These are phyloP conservation scores for Pollenia angustigena DNA, from an alignment of 2,888 invertebrate species.

Conservation along the genomic window DNA sequence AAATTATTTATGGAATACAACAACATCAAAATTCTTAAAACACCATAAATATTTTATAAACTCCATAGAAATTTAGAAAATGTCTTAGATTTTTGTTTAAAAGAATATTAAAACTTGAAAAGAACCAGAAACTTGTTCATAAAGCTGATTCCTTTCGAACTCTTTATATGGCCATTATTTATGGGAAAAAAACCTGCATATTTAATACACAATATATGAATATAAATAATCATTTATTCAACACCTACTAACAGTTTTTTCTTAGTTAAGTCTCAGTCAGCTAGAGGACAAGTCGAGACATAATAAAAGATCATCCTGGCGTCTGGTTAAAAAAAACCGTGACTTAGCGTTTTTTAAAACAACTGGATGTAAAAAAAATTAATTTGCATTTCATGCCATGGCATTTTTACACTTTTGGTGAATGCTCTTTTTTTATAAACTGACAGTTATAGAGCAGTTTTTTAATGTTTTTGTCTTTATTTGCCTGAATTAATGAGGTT, in stretches of 20 bases:
- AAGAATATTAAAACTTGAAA: background rate
- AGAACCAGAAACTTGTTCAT: conserved; percentile 38
- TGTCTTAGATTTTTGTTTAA: conserved; percentile 5
- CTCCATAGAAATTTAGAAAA: conserved; percentile 7
- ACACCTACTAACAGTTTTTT: conserved; percentile 60
- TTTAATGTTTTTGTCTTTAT: background rate
- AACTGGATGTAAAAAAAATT: conserved; percentile 18
- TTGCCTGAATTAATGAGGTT: conserved; percentile 43
- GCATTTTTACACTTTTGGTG: background rate
- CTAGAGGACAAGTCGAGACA: conserved; percentile 36
- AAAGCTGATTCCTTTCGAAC: conserved; percentile 6
- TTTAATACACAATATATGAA: conserved; percentile 20
- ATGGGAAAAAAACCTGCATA: conserved; percentile 25
- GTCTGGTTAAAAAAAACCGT: conserved; percentile 54
- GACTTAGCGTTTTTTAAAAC: conserved; percentile 35
- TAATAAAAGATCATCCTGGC: conserved; percentile 56
- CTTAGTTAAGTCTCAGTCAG: background rate
- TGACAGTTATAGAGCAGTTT: conserved; percentile 59
- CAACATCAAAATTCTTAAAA: conserved; percentile 1
- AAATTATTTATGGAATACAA: conserved; percentile 51
- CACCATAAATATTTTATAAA: conserved; percentile 52
- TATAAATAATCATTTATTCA: conserved; percentile 63
- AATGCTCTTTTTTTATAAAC: conserved; percentile 25
- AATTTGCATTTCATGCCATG: conserved; percentile 35
- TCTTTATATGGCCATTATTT: conserved; percentile 30